These are phyloP conservation scores for Metopia argyrocephala DNA, from an alignment of 2,888 invertebrate species.

Conservation along the genomic window DNA sequence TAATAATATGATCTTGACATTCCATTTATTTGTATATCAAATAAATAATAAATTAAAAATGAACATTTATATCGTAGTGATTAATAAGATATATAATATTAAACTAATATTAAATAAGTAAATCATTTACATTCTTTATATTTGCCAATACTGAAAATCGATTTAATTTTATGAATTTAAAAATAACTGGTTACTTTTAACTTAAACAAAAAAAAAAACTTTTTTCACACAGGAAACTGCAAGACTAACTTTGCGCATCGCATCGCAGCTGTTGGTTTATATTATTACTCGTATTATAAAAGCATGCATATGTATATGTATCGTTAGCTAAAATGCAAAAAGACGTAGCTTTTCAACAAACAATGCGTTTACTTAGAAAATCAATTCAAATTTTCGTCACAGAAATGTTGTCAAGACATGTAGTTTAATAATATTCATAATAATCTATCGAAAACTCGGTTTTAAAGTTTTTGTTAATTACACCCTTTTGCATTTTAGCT, in stretches of 20 bases:
- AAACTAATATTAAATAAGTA: too few species aligned
- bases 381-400: too few species aligned
- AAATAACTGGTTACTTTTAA: conserved; percentile 7
- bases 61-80: neutral
- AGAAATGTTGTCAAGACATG: too few species aligned
- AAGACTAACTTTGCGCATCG: neutral
- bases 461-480: too few species aligned
- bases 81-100: neutral
- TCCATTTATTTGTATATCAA: neutral
- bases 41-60: neutral
- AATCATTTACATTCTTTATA: neutral
- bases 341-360: too few species aligned
- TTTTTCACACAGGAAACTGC: conserved; percentile 5
- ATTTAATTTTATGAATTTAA: neutral
- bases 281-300: too few species aligned
- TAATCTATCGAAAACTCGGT: too few species aligned
- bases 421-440: too few species aligned
- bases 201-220: neutral
- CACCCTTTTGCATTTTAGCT: too few species aligned
- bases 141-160: neutral
- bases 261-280: conserved; percentile 15
- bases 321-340: too few species aligned
- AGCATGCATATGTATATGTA: too few species aligned
- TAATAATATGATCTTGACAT: conserved; percentile 27
- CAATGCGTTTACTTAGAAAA: too few species aligned